phyloP scores from a whole-genome alignment of 1,140 invertebrate species.

The Ceratina australensis region DNA sequence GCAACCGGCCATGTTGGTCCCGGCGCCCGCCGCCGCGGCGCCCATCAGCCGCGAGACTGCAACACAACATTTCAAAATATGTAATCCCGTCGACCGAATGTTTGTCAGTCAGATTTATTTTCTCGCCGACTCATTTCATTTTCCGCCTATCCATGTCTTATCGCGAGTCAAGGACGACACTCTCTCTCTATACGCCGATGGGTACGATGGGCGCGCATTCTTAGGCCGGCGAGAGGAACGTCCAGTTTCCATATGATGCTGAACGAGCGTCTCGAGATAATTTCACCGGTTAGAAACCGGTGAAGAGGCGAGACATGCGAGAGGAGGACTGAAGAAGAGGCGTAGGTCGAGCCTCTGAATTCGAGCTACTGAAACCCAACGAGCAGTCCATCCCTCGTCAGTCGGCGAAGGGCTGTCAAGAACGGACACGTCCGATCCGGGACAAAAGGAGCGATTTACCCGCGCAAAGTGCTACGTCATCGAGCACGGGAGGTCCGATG shows the following conservation, averaged over 20 bases:
- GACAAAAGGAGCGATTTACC: conserved; percentile 70
- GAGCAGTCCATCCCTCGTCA: conserved; percentile 68
- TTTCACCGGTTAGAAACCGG: conserved; percentile 10
- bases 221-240: background rate
- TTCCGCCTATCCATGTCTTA: no score
- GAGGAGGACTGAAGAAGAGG: background rate
- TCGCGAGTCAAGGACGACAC: no score
- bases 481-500: conserved; percentile 73
- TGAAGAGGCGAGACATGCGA: background rate
- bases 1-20: conserved; percentile 82
- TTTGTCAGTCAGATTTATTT: no score
- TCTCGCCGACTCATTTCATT: no score
- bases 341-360: conserved; percentile 47
- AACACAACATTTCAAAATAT: conserved; percentile 62
- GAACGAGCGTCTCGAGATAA: background rate
- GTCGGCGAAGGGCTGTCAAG: conserved; percentile 59
- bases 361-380: conserved; percentile 69
- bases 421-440: conserved; percentile 57
- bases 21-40: conserved; percentile 85
- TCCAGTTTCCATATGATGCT: background rate
- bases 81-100: no score
- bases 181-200: no score
- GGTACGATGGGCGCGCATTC: background rate
- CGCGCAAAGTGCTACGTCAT: conserved; percentile 70
- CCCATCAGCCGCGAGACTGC: conserved; percentile 94